Evolutionary conservation across 1,140 invertebrate genomes (phyloP).

Genomic region (Zaprionus taronus): DNA sequence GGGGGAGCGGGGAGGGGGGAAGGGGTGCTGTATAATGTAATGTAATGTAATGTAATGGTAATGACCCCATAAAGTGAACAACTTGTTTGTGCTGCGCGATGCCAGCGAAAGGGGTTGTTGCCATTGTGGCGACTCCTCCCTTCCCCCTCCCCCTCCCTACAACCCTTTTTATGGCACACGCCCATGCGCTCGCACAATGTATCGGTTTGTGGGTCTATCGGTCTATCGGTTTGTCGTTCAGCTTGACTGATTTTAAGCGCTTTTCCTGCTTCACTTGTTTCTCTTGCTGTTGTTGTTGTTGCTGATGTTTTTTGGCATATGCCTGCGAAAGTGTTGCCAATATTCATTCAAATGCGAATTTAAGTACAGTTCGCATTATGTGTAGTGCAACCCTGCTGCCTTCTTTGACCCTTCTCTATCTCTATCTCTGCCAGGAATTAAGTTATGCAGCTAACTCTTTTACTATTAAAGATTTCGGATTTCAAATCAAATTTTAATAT

Average conservation of each 20-base stretch:
- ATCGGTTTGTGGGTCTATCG: constrained; percentile 49
- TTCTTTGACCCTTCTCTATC: neutral
- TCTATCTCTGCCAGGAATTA: neutral
- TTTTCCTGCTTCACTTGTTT: constrained; percentile 21
- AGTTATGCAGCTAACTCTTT: neutral
- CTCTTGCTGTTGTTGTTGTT: neutral
- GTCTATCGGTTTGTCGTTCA: constrained; percentile 48
- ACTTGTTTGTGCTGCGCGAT: constrained; percentile 72
- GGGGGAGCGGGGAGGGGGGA: no score
- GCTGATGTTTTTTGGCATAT: neutral
- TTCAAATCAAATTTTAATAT: no score
- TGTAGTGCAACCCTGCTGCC: neutral
- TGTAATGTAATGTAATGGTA: constrained; percentile 80
- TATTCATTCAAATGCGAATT: constrained; percentile 14
- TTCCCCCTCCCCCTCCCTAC: neutral
- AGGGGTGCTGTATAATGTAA: neutral
- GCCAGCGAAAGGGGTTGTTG: constrained; percentile 64
- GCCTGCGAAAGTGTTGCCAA: constrained; percentile 18
- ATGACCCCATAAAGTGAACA: constrained; percentile 82
- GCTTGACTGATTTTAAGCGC: constrained; percentile 39
- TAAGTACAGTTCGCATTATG: constrained; percentile 11
- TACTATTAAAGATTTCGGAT: neutral
- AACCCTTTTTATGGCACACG: constrained; percentile 27
- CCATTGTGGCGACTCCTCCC: constrained; percentile 59
- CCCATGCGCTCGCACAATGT: constrained; percentile 34